These are phyloP conservation scores for Tolmerus cingulatus DNA, from an alignment of 2,888 invertebrate genomes.

Conservation along the genomic window DNA sequence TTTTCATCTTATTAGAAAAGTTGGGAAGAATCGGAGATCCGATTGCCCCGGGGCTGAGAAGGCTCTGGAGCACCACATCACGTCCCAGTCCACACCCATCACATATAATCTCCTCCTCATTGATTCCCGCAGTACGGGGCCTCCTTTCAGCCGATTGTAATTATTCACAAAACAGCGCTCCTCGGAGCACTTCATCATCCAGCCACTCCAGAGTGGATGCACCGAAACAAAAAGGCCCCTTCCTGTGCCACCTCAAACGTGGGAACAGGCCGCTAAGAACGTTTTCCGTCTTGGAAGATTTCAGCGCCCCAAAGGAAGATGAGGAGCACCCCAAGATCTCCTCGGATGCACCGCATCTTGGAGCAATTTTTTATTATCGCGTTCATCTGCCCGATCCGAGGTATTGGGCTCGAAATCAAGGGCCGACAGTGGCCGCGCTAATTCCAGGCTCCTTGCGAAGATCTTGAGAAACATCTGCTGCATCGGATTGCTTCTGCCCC, in stretches of 20 bases:
- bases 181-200: not conserved
- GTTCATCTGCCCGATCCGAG: not conserved
- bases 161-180: constrained; percentile 4
- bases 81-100: not conserved
- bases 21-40: not conserved
- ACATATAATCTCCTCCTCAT: not conserved
- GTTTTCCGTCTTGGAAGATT: not conserved
- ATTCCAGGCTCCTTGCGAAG: not conserved
- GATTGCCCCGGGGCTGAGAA: not conserved
- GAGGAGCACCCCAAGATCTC: constrained; percentile 4
- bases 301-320: not conserved
- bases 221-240: not conserved
- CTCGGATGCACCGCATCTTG: not conserved
- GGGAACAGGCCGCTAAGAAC: not conserved
- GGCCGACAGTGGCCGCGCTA: not conserved
- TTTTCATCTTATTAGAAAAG: constrained; percentile 9
- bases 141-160: not conserved
- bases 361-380: not conserved
- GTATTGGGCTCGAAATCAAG: not conserved
- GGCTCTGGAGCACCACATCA: not conserved
- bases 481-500: not conserved
- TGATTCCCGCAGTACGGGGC: not conserved
- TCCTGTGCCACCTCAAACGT: not conserved
- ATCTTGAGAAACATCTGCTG: not conserved
- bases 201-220: not conserved